These are phyloP conservation scores for Montipora efflorescens DNA, from an alignment of 64 coral and sea anemone genomes.

Conservation along the genomic window DNA sequence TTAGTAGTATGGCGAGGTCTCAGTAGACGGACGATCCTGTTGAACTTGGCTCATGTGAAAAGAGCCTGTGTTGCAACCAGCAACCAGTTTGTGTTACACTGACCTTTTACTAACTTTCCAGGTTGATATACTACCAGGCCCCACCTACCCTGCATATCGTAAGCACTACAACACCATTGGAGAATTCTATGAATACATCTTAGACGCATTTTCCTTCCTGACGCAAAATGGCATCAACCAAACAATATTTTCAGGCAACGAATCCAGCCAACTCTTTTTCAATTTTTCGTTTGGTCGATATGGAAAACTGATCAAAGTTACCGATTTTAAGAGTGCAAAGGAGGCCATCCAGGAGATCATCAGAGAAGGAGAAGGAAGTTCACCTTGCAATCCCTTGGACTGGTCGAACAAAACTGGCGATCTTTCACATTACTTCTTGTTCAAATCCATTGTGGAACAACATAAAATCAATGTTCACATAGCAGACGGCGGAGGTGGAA, in stretches of 20 bases:
- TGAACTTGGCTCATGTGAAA: no score
- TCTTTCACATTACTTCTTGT: constrained; percentile 64
- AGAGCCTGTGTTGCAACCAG: no score
- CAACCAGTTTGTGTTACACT: background rate
- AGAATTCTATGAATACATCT: constrained; percentile 29
- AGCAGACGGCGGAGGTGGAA: no score
- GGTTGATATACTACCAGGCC: background rate
- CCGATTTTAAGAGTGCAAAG: background rate
- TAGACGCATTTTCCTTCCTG: background rate
- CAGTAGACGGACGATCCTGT: no score
- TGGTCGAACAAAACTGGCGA: background rate
- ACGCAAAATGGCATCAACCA: constrained; percentile 31
- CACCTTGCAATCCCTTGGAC: constrained; percentile 42
- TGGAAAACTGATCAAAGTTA: constrained; percentile 1
- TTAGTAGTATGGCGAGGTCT: no score
- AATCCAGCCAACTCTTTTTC: background rate
- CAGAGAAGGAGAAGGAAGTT: constrained; percentile 41
- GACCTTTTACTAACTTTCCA: background rate
- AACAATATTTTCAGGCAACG: constrained; percentile 41
- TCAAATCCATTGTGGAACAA: constrained; percentile 52
- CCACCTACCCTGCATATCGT: background rate
- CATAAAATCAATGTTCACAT: background rate
- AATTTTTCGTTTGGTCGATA: background rate
- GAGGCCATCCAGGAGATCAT: constrained; percentile 46
- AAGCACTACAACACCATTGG: constrained; percentile 45